phyloP scores from a whole-genome alignment of 2,888 invertebrate genomes.

The Gymnosoma rotundatum region DNA sequence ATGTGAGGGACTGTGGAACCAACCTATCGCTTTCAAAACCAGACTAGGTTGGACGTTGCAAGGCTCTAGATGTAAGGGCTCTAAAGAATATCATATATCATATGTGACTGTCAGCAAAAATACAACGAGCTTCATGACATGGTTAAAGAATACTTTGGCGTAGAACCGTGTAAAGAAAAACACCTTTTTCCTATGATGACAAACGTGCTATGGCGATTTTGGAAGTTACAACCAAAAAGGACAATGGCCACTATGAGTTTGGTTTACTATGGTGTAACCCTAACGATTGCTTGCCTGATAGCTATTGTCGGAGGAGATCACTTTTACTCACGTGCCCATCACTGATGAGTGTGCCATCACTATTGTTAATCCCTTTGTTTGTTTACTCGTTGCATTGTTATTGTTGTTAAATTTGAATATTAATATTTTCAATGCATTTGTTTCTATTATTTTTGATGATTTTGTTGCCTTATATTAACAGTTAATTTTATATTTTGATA shows the following conservation, averaged over 20 bases:
- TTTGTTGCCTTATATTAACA: too few relatives aligned
- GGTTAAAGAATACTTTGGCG: slow-evolving; percentile 42
- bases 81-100: neutral
- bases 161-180: neutral
- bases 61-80: neutral
- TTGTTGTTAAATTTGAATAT: too few relatives aligned
- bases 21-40: slow-evolving; percentile 45
- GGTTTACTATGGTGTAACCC: slow-evolving; percentile 37
- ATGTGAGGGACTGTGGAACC: slow-evolving; percentile 17
- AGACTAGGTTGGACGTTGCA: slow-evolving; percentile 27
- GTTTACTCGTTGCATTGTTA: too few relatives aligned
- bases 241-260: slow-evolving; percentile 30
- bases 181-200: slow-evolving; percentile 17
- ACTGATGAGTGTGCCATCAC: too few relatives aligned
- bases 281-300: neutral
- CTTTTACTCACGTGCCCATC: too few relatives aligned
- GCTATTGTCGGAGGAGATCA: too few relatives aligned
- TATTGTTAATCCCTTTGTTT: too few relatives aligned
- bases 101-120: slow-evolving; percentile 50
- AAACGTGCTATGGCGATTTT: slow-evolving; percentile 39
- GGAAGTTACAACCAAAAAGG: slow-evolving; percentile 30
- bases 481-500: too few relatives aligned
- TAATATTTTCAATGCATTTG: too few relatives aligned
- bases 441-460: too few relatives aligned
- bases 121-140: slow-evolving; percentile 52